Percentiles rank a stretch among this genome's conserved stretches.
phyloP scores from a whole-genome alignment of 1,140 invertebrate genomes.

The Trichomalopsis sarcophagae region DNA sequence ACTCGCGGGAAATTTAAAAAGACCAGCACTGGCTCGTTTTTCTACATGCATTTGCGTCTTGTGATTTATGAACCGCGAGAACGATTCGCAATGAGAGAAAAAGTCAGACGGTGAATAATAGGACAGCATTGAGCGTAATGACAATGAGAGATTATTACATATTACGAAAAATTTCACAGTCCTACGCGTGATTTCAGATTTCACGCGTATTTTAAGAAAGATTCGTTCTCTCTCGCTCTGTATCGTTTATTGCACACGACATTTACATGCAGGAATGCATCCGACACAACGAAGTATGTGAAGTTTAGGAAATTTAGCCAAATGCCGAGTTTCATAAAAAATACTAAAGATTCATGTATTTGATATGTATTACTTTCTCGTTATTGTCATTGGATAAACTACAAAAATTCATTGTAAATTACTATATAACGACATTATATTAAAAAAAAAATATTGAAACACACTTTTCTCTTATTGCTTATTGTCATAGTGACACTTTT shows the following conservation, averaged over 20 bases:
- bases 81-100: constrained; percentile 23
- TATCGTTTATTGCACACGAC: neutral
- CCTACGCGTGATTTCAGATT: neutral
- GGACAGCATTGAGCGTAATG: neutral
- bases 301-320: neutral
- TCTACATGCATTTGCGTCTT: neutral
- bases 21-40: constrained; percentile 15
- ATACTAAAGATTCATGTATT: neutral
- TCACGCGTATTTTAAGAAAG: neutral
- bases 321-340: constrained; percentile 4
- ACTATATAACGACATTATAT: neutral
- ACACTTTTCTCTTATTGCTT: constrained; percentile 3
- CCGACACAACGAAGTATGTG: too few species aligned
- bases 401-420: neutral
- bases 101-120: constrained; percentile 1
- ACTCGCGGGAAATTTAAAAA: neutral
- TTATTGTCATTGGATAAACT: constrained; percentile 31
- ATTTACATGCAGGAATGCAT: neutral
- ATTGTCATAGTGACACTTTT: constrained; percentile 37
- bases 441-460: constrained; percentile 10
- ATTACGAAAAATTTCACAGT: neutral
- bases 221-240: neutral
- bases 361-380: constrained; percentile 15
- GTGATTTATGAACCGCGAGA: constrained; percentile 8
- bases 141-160: neutral